Conservation (phyloP, 2,888 invertebrate species). For the Dicyrtomina minuta region DNA sequence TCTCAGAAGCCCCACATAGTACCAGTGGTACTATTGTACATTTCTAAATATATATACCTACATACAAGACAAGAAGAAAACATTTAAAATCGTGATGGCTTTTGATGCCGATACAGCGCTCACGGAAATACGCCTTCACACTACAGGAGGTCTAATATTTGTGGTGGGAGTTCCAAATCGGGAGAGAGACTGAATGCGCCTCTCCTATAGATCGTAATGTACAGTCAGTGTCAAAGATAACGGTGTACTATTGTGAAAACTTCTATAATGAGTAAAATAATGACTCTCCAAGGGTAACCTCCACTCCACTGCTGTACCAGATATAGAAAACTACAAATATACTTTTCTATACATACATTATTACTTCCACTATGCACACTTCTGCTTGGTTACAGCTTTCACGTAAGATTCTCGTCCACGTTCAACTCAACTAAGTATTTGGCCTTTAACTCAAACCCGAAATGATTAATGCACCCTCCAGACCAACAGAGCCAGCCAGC, state of each 20-base stretch:
- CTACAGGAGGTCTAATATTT: not conserved
- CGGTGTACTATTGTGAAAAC: conserved; percentile 25
- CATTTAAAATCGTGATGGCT: too few species aligned
- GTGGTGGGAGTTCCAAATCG: conserved; percentile 9
- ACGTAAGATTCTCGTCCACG: not conserved
- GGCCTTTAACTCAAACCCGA: conserved; percentile 20
- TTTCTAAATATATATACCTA: too few species aligned
- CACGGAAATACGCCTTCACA: not conserved
- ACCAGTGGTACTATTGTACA: too few species aligned
- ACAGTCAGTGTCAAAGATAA: conserved; percentile 25
- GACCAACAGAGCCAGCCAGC: not conserved
- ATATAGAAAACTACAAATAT: not conserved
- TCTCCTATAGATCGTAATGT: not conserved
- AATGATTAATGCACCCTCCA: conserved; percentile 29
- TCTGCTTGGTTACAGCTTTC: not conserved
- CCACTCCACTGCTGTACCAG: too few species aligned
- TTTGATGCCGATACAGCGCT: too few species aligned
- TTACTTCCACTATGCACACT: not conserved
- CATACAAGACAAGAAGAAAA: not conserved
- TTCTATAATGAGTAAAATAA: conserved; percentile 39
- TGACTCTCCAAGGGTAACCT: conserved; percentile 34
- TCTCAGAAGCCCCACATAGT: too few species aligned
- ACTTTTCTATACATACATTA: not conserved
- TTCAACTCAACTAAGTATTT: not conserved
- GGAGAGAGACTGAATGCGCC: conserved; percentile 1